phyloP scores from a whole-genome alignment of 2,797 vertebrate genomes.

The Echeneis naucrates region DNA sequence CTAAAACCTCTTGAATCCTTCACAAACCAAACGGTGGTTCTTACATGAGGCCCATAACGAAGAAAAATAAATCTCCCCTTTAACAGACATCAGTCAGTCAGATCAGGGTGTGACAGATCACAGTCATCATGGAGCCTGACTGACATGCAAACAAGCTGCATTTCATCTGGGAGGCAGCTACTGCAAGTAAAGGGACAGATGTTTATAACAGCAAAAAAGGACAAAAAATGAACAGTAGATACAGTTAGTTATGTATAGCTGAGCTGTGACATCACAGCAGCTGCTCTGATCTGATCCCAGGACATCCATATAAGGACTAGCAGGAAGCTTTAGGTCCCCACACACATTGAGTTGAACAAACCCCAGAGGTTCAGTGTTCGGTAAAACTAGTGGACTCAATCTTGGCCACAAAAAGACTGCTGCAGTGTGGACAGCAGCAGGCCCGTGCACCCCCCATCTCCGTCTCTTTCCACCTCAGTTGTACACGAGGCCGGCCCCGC shows the following conservation, averaged over 20 bases:
- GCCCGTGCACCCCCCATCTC: conserved; percentile 52
- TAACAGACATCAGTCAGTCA: background rate
- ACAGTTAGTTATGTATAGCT: conserved; percentile 21
- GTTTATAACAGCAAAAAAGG: conserved; percentile 23
- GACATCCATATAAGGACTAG: background rate
- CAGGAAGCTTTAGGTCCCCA: conserved; percentile 6
- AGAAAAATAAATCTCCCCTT: conserved; percentile 3
- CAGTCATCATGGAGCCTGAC: background rate
- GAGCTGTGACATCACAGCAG: conserved; percentile 25
- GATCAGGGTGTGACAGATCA: background rate
- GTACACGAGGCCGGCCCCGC: conserved; percentile 34
- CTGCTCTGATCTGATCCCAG: conserved; percentile 32
- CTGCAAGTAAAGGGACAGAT: conserved; percentile 1
- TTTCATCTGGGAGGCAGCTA: background rate
- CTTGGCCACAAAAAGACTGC: conserved; percentile 15
- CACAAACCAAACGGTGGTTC: background rate
- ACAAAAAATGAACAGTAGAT: conserved; percentile 27
- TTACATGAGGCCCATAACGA: background rate
- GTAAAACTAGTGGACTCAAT: conserved; percentile 30
- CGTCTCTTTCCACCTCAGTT: background rate
- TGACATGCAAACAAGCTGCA: background rate
- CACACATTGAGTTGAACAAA: conserved; percentile 20
- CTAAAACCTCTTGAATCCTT: background rate
- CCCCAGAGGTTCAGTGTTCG: conserved; percentile 27
- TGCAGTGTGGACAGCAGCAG: conserved; percentile 80